Evolutionary conservation across 1,140 invertebrate species (phyloP).

Genomic region (Probaryconus sp.): DNA sequence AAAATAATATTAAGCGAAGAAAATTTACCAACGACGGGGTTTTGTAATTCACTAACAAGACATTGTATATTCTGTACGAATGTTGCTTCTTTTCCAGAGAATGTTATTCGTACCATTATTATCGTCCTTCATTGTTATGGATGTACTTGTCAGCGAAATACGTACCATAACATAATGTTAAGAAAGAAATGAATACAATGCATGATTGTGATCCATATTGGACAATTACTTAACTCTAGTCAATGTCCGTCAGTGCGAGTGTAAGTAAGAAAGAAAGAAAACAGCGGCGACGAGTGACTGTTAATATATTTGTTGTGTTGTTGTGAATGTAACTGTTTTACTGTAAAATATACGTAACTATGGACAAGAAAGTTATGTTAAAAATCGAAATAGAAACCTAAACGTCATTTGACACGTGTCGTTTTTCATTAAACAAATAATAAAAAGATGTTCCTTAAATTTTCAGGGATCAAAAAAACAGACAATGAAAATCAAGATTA

Average conservation of each 20-base stretch:
- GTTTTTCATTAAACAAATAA: too few relatives aligned
- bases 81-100: too few relatives aligned
- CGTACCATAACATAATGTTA: slow-evolving; percentile 20
- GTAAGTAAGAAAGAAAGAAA: not conserved
- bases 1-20: too few relatives aligned
- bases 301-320: slow-evolving; percentile 19
- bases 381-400: slow-evolving; percentile 34
- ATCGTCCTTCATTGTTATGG: slow-evolving; percentile 32
- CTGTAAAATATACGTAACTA: slow-evolving; percentile 40
- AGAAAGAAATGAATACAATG: slow-evolving; percentile 5
- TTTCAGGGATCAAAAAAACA: too few relatives aligned
- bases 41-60: too few relatives aligned
- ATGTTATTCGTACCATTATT: slow-evolving; percentile 41
- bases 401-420: slow-evolving; percentile 23
- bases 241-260: slow-evolving; percentile 23
- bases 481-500: too few relatives aligned
- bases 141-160: slow-evolving; percentile 29
- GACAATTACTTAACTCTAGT: slow-evolving; percentile 45
- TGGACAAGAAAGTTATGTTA: slow-evolving; percentile 31
- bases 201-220: slow-evolving; percentile 29
- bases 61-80: too few relatives aligned
- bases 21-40: too few relatives aligned
- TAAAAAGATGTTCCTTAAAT: too few relatives aligned
- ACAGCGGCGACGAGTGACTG: slow-evolving; percentile 6
- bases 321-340: slow-evolving; percentile 24